phyloP scores from a whole-genome alignment of 2,797 vertebrate species.

The Crenuchus spilurus region DNA sequence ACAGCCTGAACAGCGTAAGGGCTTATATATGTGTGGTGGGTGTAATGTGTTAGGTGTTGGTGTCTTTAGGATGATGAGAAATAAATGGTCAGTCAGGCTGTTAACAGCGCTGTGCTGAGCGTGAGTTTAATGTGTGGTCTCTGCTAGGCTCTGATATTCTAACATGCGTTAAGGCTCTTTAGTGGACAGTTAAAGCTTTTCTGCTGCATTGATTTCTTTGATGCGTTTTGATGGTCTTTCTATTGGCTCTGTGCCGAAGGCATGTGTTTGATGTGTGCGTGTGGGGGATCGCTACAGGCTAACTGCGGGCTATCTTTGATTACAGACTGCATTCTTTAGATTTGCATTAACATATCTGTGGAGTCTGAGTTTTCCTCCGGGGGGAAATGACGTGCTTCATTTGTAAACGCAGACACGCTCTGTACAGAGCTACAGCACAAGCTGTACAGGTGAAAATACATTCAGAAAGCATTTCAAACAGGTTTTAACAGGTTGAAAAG shows the following conservation, averaged over 20 bases:
- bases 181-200: too few relatives aligned
- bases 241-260: slow-evolving; percentile 47
- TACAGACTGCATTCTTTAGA: slow-evolving; percentile 47
- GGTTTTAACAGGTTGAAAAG: too few relatives aligned
- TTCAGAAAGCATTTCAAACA: too few relatives aligned
- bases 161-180: slow-evolving; percentile 29
- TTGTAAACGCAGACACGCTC: not conserved
- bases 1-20: too few relatives aligned
- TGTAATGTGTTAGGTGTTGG: too few relatives aligned
- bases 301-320: slow-evolving; percentile 43
- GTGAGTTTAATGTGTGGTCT: not conserved
- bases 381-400: not conserved
- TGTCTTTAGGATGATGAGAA: too few relatives aligned
- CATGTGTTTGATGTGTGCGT: slow-evolving; percentile 48
- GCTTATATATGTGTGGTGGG: too few relatives aligned
- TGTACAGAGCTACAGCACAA: too few relatives aligned
- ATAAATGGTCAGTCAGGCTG: too few relatives aligned
- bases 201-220: slow-evolving; percentile 52
- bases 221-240: slow-evolving; percentile 47
- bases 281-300: slow-evolving; percentile 39
- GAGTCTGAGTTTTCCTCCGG: slow-evolving; percentile 28
- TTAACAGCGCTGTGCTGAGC: too few relatives aligned
- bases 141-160: slow-evolving; percentile 22
- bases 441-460: too few relatives aligned
- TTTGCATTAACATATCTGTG: slow-evolving; percentile 41